Evolutionary conservation across 2,797 vertebrate genomes (phyloP), one percentile per base, ranked within the genome.

Genomic region (Falco concolor): DNA sequence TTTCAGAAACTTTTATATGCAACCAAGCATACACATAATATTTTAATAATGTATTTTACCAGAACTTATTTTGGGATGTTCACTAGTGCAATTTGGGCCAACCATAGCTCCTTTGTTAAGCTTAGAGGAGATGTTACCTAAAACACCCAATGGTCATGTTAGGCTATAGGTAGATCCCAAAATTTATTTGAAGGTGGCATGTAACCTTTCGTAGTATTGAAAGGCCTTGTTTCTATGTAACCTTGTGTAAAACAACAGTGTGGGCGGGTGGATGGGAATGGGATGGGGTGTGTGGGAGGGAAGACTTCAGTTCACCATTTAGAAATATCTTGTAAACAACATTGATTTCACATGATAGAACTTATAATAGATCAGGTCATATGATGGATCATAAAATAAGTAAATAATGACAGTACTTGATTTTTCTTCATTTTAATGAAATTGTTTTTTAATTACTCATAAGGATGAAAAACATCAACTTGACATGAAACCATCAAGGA

Each of bases 391-490:
- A 77, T 63, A 19, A 3, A 86, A 25, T 68, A 12, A 90, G 24
- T 57, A 85, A 69, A 73, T 87, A 80, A 80, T 65, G 65, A 81
- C 69, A 82, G 45, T 28, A 42, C 25, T 75, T 81, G 24, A 80
- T 91, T 90, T 90, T 95, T 68, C 17, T 89, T 86, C 8, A 91
- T 95, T 93, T 91, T 61, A 45, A 36, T 65, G 57, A 90, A 91
- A 86, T 75, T 67, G 24, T 36, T 81, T 87, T 91, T 76, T 69
- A 93, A 84, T 92, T 90, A 44, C 87, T 90, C 28, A 45, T 82
- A n/a, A 50, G 16, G 50, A 64, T 70, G 42, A 61, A 88, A 74
- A 78, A 13, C 13, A 84, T n/a, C 34, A 91, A 47, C 25, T 68
- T 4, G 4, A 53, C 59, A 84, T 25, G 47, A 91, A 84, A 72